Evolutionary conservation across 2,797 vertebrate species (phyloP), one percentile per base, ranked within the genome.

Genomic region (Oreochromis grahami): DNA sequence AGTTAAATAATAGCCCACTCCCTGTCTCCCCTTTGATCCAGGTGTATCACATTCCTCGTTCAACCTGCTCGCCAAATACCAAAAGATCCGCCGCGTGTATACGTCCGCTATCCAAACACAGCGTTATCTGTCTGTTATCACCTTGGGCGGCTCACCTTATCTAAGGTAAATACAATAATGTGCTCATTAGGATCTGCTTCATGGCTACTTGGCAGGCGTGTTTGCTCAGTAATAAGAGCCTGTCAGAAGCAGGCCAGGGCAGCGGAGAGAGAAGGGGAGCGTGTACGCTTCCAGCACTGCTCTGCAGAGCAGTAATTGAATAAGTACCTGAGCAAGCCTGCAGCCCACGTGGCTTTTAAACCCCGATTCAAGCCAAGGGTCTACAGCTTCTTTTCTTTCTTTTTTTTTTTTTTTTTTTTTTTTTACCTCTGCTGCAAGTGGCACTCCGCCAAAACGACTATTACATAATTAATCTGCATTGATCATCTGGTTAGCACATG

Each of bases 91-190:
- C 43, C 12, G 29, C 41, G 48, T 87, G 88, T 87, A 80, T 88
- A 82, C 86, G 17, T 89, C 58, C 58, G 1, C 85, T 84, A 85
- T 87, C 89, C 86, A 89, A 93, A 93, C 91, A 89, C 7, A 77
- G 5, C 9, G 84, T 95, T 95, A 95, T 95, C 95, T 93, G 89
- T 55, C 84, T 89, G 86, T 96, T 97, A 97, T 97, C 97, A 95
- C 93, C 95, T 91, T 84, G 82, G 87, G 91, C 89, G 88, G 94
- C 96, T 97, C 96, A 97, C 97, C 97, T 97, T 97, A 98, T 98
- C 98, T 97, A 97, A 98, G 97, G 97, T 97, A 99, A 99, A 98
- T 96, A 97, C 93, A 94, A 96, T 97, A 96, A 97, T 96, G 95
- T 93, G 94, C 96, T 97, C 96, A 94, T 98, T 98, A 98, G 95